phyloP scores from a whole-genome alignment of 1,140 invertebrate species.

The Sarcophaga peregrina region DNA sequence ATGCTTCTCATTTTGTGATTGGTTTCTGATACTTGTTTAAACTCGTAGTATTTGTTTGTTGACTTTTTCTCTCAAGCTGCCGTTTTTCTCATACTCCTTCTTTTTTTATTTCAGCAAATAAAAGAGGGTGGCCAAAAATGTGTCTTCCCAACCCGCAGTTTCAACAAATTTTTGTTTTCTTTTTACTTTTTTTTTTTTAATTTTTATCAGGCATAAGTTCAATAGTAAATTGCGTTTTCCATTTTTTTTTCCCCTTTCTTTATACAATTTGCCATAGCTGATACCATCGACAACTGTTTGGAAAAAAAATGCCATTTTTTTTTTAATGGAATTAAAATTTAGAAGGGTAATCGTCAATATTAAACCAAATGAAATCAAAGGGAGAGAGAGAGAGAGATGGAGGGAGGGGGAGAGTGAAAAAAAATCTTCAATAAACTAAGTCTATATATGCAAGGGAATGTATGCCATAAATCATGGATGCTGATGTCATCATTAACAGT shows the following conservation, averaged over 20 bases:
- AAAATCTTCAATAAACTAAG: neutral
- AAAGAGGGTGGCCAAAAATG: slow-evolving; percentile 1
- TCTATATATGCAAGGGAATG: neutral
- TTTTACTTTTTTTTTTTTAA: too few relatives aligned
- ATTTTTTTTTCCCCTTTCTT: neutral
- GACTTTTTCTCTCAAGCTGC: neutral
- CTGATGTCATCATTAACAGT: slow-evolving; percentile 17
- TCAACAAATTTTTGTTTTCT: neutral
- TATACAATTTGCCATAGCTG: neutral
- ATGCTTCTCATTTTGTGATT: slow-evolving; percentile 45
- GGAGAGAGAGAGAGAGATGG: too few relatives aligned
- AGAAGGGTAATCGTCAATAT: slow-evolving; percentile 39
- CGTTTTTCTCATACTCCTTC: neutral
- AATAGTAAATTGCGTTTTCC: neutral
- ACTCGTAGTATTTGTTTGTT: slow-evolving; percentile 25
- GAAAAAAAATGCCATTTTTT: slow-evolving; percentile 7
- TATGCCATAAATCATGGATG: slow-evolving; percentile 15
- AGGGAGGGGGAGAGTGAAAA: neutral
- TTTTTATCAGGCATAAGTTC: slow-evolving; percentile 15
- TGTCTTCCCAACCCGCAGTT: slow-evolving; percentile 20
- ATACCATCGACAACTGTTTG: slow-evolving; percentile 3
- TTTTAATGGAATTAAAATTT: slow-evolving; percentile 40
- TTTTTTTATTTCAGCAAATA: neutral
- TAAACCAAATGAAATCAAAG: neutral
- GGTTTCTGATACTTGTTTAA: slow-evolving; percentile 38